Percentiles rank a stretch among this genome's conserved stretches.
These are phyloP conservation scores for Myiotriccus ornatus DNA, from an alignment of 2,797 vertebrate genomes.

Conservation along the genomic window DNA sequence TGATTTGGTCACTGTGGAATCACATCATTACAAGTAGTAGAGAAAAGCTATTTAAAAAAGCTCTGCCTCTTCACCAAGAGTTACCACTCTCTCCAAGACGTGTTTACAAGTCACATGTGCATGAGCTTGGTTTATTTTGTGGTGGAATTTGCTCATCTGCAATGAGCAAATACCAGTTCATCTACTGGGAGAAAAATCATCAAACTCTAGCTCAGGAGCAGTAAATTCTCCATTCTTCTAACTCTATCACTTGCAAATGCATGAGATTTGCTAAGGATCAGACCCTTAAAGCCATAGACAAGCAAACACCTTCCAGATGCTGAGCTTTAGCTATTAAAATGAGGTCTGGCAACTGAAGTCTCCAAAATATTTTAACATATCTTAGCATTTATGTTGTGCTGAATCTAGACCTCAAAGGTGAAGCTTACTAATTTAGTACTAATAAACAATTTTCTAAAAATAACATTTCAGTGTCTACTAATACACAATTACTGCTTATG, in stretches of 20 bases:
- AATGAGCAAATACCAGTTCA: rapidly evolving
- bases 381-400: neutral
- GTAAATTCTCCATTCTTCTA: neutral
- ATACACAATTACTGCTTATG: neutral
- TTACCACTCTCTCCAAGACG: neutral
- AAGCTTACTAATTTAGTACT: neutral
- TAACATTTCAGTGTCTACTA: neutral
- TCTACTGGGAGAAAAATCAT: neutral
- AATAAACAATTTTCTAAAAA: neutral
- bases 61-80: neutral
- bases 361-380: neutral
- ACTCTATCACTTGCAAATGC: rapidly evolving
- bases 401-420: neutral
- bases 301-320: neutral
- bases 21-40: neutral
- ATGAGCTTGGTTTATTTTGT: neutral
- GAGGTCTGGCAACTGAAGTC: neutral
- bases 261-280: neutral
- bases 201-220: neutral
- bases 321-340: neutral
- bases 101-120: rapidly evolving
- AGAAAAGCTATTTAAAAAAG: neutral
- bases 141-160: neutral
- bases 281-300: neutral
- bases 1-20: neutral